A percentile compares a stretch with the other conserved stretches of the same genome.
phyloP scores from a whole-genome alignment of 2,888 invertebrate species.

The Proisotoma minuta region DNA sequence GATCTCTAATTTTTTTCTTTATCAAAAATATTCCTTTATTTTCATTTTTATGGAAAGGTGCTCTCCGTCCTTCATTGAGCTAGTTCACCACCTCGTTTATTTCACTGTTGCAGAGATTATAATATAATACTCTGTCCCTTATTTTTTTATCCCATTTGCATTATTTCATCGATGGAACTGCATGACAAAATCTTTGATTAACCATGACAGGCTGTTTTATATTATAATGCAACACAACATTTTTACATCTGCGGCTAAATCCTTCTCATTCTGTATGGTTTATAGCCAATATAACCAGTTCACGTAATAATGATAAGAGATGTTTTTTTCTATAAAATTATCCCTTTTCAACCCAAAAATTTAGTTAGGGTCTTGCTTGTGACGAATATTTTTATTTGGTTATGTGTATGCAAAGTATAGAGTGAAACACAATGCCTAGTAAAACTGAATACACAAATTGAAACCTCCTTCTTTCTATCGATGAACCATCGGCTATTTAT shows the following conservation, averaged over 20 bases:
- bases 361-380: neutral
- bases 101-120: too few species aligned
- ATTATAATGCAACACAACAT: conserved; percentile 38
- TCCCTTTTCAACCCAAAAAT: conserved; percentile 30
- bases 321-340: conserved; percentile 33
- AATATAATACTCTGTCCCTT: neutral
- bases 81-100: too few species aligned
- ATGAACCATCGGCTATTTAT: conserved; percentile 12
- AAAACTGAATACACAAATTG: neutral
- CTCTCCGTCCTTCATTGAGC: conserved; percentile 15
- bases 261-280: too few species aligned
- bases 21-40: neutral
- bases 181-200: conserved; percentile 48
- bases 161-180: conserved; percentile 20
- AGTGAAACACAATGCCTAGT: neutral
- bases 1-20: neutral
- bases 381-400: neutral
- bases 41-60: neutral
- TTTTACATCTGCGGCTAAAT: conserved; percentile 24
- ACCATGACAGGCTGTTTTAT: conserved; percentile 47
- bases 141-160: conserved; percentile 24
- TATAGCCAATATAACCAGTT: too few species aligned
- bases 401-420: conserved; percentile 2
- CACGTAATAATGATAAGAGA: too few species aligned
- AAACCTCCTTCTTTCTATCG: neutral